phyloP scores from a whole-genome alignment of 2,113 vertebrate genomes.

The Toxotes chatareus region DNA sequence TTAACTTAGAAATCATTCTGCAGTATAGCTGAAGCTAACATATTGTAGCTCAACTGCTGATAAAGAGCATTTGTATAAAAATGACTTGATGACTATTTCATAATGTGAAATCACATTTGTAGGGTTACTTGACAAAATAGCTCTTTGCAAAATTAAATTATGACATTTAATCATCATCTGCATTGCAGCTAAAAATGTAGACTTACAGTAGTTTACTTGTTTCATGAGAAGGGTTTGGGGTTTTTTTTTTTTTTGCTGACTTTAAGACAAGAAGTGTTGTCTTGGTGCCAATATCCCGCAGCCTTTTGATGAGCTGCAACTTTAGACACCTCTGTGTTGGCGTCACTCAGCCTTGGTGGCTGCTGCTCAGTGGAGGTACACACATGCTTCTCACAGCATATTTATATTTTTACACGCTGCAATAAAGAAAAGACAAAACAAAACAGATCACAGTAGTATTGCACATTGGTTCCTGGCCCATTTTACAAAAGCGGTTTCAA shows the following conservation, averaged over 20 bases:
- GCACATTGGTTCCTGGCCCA: neutral
- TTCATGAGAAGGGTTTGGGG: neutral
- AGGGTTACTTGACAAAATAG: neutral
- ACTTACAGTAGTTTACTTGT: neutral
- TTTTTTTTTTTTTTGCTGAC: neutral
- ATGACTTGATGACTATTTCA: neutral
- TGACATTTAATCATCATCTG: neutral
- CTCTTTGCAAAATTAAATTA: neutral
- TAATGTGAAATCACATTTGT: neutral
- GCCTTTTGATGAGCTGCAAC: neutral
- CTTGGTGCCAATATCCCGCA: neutral
- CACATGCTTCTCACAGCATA: neutral
- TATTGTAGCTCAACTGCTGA: neutral
- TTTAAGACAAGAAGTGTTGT: neutral
- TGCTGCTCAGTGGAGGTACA: neutral
- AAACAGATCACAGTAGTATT: neutral
- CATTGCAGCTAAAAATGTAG: neutral
- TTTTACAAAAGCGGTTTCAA: neutral
- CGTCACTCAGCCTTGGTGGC: neutral
- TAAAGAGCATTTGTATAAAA: neutral
- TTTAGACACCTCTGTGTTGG: neutral
- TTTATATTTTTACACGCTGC: neutral
- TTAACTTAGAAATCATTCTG: neutral
- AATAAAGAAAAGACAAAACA: neutral
- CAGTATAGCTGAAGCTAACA: neutral